phyloP scores from a whole-genome alignment of 2,888 invertebrate species.

The Camptogramma bilineatum region DNA sequence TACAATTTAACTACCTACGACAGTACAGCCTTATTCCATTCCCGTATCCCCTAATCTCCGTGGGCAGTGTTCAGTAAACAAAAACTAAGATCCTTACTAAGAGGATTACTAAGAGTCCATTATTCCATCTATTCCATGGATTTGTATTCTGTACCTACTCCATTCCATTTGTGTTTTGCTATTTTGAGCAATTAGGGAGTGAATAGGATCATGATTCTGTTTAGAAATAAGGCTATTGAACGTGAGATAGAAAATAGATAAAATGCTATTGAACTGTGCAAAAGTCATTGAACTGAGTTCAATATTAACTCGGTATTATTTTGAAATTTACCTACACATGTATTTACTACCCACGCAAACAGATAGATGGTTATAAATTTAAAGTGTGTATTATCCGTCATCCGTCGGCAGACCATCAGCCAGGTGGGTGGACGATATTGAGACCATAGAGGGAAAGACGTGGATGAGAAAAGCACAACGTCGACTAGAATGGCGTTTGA shows the following conservation, averaged over 20 bases:
- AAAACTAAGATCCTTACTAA: constrained; percentile 47
- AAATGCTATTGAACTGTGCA: background rate
- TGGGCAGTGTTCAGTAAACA: constrained; percentile 42
- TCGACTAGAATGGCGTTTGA: too few species aligned
- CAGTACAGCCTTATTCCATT: constrained; percentile 7
- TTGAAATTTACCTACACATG: background rate
- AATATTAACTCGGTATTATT: background rate
- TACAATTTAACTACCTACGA: too few species aligned
- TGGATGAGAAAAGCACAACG: too few species aligned
- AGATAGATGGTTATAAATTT: too few species aligned
- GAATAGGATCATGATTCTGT: constrained; percentile 3
- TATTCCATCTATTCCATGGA: constrained; percentile 30
- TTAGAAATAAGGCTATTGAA: background rate
- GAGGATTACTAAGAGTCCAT: constrained; percentile 49
- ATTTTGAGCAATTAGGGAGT: constrained; percentile 13
- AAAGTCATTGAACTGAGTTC: too few species aligned
- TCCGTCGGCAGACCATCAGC: too few species aligned
- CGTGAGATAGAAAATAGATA: background rate
- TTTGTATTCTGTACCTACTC: background rate
- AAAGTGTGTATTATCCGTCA: too few species aligned
- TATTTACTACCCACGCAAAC: background rate
- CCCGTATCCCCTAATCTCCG: constrained; percentile 34
- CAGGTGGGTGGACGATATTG: too few species aligned
- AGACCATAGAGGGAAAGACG: too few species aligned
- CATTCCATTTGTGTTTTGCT: constrained; percentile 11